Evolutionary conservation across 2,113 vertebrate species (phyloP).

Genomic region (Thalassarche chlororhynchos): DNA sequence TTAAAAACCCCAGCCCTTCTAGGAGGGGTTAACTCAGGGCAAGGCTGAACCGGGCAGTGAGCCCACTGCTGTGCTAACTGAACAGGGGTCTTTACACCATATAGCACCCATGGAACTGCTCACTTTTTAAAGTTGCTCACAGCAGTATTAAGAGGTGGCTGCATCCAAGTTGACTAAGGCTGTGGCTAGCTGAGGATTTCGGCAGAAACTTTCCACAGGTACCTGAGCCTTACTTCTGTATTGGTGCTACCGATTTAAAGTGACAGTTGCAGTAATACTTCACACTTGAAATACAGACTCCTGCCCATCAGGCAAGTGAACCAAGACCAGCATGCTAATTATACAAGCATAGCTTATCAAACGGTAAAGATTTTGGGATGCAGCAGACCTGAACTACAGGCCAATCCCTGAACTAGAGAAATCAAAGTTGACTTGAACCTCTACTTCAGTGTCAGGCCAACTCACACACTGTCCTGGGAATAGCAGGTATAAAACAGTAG

Average conservation of each 20-base stretch:
- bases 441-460: neutral
- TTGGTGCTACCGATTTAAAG: neutral
- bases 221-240: neutral
- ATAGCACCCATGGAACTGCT: rapidly evolving
- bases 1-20: neutral
- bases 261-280: neutral
- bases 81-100: too few species aligned
- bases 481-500: neutral
- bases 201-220: neutral
- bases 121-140: neutral
- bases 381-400: neutral
- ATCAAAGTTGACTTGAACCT: neutral
- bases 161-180: neutral
- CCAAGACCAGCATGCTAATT: neutral
- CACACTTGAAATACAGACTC: neutral
- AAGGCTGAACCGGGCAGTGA: neutral
- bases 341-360: neutral
- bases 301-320: neutral
- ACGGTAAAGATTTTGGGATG: neutral
- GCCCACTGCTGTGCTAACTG: neutral
- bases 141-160: neutral
- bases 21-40: neutral
- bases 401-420: neutral
- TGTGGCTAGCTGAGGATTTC: neutral
- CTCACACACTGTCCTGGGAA: neutral